Conservation (phyloP, 2,888 invertebrate genomes). For the Cremastinae sp. region DNA sequence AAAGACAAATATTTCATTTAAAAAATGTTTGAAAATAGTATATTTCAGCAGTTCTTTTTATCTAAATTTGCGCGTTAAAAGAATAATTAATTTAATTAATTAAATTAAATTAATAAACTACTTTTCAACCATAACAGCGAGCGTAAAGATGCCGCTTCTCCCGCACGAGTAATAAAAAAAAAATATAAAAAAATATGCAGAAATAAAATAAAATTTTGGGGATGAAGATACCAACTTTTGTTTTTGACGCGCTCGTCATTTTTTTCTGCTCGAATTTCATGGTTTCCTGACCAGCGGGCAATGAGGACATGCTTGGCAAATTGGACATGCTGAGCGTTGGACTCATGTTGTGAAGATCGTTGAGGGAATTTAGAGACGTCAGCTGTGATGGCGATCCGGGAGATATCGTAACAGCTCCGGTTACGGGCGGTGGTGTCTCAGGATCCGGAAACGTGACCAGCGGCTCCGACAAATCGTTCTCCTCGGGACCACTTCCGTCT, state of each 20-base stretch:
- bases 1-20: not conserved
- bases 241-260: slow-evolving; percentile 88
- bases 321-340: slow-evolving; percentile 74
- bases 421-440: slow-evolving; percentile 85
- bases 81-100: too few species aligned
- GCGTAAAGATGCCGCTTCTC: not conserved
- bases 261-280: slow-evolving; percentile 92
- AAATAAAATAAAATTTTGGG: not conserved
- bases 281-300: slow-evolving; percentile 82
- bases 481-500: slow-evolving; percentile 73
- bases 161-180: not conserved
- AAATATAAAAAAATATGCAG: too few species aligned
- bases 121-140: not conserved
- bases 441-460: slow-evolving; percentile 91
- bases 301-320: slow-evolving; percentile 74
- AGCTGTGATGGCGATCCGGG: slow-evolving; percentile 79
- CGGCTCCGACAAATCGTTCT: slow-evolving; percentile 82
- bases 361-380: slow-evolving; percentile 77
- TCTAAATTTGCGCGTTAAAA: too few species aligned
- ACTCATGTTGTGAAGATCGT: slow-evolving; percentile 74
- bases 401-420: slow-evolving; percentile 79
- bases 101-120: too few species aligned
- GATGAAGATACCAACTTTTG: slow-evolving; percentile 82
- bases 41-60: too few species aligned
- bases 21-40: not conserved